phyloP scores from a whole-genome alignment of 2,888 invertebrate genomes.

The Phymatocera aterrima region DNA sequence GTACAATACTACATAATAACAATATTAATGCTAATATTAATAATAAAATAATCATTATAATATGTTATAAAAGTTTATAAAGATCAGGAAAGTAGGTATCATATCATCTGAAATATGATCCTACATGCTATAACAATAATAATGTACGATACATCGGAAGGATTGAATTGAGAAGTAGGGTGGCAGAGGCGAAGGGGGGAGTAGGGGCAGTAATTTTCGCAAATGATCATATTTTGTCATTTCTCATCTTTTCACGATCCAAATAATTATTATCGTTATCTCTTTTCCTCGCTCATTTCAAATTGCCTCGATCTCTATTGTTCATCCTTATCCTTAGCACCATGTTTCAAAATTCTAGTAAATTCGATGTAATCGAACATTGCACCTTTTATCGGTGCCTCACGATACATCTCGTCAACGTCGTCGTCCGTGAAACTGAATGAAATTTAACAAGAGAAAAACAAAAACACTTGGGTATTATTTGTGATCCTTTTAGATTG shows the following conservation, averaged over 20 bases:
- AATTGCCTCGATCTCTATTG: slow-evolving; percentile 97
- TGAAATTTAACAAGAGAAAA: slow-evolving; percentile 36
- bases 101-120: background rate
- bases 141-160: background rate
- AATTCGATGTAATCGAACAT: slow-evolving; percentile 99
- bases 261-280: background rate
- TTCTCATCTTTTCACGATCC: background rate
- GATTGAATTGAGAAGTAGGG: background rate
- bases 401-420: slow-evolving; percentile 99
- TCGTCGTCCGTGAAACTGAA: slow-evolving; percentile 95
- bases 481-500: background rate
- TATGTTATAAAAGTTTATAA: too few relatives aligned
- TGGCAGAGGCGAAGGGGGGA: background rate
- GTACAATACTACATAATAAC: too few relatives aligned
- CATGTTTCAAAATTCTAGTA: slow-evolving; percentile 98
- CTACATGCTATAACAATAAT: background rate
- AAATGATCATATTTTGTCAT: background rate
- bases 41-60: too few relatives aligned
- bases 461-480: background rate
- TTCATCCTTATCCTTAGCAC: slow-evolving; percentile 99
- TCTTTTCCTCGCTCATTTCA: slow-evolving; percentile 95
- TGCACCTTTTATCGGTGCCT: slow-evolving; percentile 96
- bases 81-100: background rate
- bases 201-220: background rate
- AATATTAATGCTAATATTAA: too few relatives aligned